A percentile compares a stretch with the other conserved stretches of the same genome.
These are phyloP conservation scores for Drosophila chauvacae DNA, from an alignment of 1,140 invertebrate species.

Conservation along the genomic window DNA sequence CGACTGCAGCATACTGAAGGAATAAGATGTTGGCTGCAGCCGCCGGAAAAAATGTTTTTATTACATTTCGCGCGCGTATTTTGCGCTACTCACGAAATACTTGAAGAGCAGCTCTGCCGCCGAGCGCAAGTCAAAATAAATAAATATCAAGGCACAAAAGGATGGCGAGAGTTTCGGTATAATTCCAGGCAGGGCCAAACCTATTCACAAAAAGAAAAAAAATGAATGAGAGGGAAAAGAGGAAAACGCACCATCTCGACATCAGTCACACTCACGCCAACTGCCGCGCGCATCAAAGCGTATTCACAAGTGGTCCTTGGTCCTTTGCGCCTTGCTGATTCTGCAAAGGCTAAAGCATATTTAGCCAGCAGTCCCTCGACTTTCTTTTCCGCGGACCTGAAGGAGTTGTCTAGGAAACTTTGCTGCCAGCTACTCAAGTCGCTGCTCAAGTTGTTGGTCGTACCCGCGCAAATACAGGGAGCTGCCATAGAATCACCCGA, in stretches of 20 bases:
- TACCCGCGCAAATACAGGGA: slow-evolving; percentile 45
- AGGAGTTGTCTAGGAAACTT: slow-evolving; percentile 84
- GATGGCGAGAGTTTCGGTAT: slow-evolving; percentile 33
- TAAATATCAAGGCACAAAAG: slow-evolving; percentile 62
- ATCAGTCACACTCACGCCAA: slow-evolving; percentile 73
- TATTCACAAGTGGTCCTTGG: slow-evolving; percentile 78
- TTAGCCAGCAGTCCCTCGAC: slow-evolving; percentile 74
- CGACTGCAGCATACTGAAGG: slow-evolving; percentile 58
- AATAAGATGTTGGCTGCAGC: slow-evolving; percentile 72
- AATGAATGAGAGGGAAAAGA: background rate
- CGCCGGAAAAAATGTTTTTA: slow-evolving; percentile 79
- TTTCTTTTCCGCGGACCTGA: slow-evolving; percentile 53
- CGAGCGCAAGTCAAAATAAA: slow-evolving; percentile 64
- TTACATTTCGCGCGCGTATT: slow-evolving; percentile 81
- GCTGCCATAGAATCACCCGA: slow-evolving; percentile 38
- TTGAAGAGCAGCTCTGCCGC: slow-evolving; percentile 63
- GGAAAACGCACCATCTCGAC: slow-evolving; percentile 13
- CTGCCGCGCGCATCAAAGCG: slow-evolving; percentile 82
- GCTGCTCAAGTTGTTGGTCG: slow-evolving; percentile 73
- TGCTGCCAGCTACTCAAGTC: slow-evolving; percentile 78
- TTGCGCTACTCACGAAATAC: slow-evolving; percentile 80
- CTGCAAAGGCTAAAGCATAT: slow-evolving; percentile 79
- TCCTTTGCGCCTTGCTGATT: slow-evolving; percentile 80
- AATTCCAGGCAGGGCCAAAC: slow-evolving; percentile 33
- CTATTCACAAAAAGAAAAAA: background rate